These are phyloP conservation scores for Calonectris borealis DNA, from an alignment of 2,113 vertebrate genomes.

Conservation along the genomic window DNA sequence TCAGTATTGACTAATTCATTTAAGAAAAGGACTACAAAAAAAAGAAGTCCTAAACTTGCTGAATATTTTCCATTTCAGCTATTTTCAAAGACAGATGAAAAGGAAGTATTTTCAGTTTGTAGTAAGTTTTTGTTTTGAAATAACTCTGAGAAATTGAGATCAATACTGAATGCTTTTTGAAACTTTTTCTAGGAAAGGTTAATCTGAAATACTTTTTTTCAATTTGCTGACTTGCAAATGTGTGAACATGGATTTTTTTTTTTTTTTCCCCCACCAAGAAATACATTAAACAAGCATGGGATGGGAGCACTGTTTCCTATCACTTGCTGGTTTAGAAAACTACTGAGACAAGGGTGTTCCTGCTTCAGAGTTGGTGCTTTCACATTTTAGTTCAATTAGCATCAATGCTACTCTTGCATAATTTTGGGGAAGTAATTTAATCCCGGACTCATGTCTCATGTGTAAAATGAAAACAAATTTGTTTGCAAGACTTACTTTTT, in stretches of 20 bases:
- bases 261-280: not conserved
- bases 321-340: not conserved
- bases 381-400: not conserved
- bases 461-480: not conserved
- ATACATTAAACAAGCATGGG: not conserved
- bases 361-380: not conserved
- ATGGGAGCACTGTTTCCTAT: not conserved
- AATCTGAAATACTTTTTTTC: not conserved
- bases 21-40: not conserved
- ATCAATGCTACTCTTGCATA: not conserved
- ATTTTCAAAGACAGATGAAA: not conserved
- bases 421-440: not conserved
- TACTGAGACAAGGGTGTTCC: not conserved
- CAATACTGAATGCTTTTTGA: not conserved
- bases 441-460: not conserved
- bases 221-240: not conserved
- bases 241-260: not conserved
- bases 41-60: too few species aligned
- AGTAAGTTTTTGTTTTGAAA: not conserved
- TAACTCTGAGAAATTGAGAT: not conserved
- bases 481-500: not conserved
- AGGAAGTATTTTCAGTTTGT: not conserved
- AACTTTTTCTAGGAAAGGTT: not conserved
- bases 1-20: not conserved
- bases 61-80: not conserved